These are phyloP conservation scores for Premnoplex brunnescens DNA, from an alignment of 2,797 vertebrate species.

Conservation along the genomic window DNA sequence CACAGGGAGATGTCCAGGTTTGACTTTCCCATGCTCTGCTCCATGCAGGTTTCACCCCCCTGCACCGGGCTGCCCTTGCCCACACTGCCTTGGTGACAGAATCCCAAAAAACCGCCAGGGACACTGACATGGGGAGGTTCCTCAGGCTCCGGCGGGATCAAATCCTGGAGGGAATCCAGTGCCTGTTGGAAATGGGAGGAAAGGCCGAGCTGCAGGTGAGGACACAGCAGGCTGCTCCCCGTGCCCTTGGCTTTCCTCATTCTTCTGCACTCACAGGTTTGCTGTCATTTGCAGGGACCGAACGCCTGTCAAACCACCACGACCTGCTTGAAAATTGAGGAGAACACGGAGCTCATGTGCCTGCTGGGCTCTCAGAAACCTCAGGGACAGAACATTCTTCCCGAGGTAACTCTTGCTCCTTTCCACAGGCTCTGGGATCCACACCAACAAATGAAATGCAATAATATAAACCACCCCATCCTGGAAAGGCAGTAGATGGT, in stretches of 20 bases:
- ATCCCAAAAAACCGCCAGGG: background rate
- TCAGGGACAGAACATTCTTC: background rate
- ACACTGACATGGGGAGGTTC: constrained; percentile 21
- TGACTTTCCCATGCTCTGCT: rapidly evolving
- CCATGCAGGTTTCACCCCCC: constrained; percentile 78
- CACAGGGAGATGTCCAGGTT: rapidly evolving
- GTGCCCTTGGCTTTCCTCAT: rapidly evolving
- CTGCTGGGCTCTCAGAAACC: background rate
- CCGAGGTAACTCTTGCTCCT: constrained; percentile 5
- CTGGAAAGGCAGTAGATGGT: background rate
- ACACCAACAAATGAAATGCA: background rate
- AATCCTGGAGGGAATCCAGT: constrained; percentile 82
- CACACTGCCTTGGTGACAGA: constrained; percentile 69
- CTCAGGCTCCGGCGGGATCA: constrained; percentile 75
- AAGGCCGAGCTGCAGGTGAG: constrained; percentile 69
- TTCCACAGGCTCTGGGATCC: background rate
- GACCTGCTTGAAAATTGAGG: background rate
- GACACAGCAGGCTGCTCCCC: rapidly evolving
- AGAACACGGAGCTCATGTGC: constrained; percentile 39
- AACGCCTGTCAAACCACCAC: background rate
- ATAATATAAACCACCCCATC: too few relatives aligned
- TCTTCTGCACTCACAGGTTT: background rate
- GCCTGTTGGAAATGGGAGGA: constrained; percentile 84
- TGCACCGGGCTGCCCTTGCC: constrained; percentile 79
- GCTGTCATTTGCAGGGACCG: background rate